Evolutionary conservation across 2,113 vertebrate species (phyloP), one percentile per base, ranked within the genome.

Genomic region (Myiagra hebetior): DNA sequence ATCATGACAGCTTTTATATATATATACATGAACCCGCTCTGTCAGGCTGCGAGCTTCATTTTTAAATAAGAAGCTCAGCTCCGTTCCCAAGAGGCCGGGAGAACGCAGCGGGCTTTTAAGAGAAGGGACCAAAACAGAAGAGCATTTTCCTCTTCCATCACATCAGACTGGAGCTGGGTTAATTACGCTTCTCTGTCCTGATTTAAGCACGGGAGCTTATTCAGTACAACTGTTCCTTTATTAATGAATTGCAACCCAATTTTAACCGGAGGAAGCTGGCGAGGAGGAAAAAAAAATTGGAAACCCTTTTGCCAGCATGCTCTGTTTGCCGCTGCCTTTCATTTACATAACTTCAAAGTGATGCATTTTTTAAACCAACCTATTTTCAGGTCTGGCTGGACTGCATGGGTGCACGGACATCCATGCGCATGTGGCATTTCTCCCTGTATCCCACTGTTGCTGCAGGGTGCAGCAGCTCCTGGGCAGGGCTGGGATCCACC

Each of bases 151-250:
- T 96, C 68, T 92, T 73, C 91, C 92, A 95, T 95, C 95, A 85
- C 90, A 95, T 93, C 95, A 91, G 86, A 62, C 94, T 91, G 83
- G 94, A 96, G 90, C 92, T 79, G 93, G 93, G 93, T 96, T 97
- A 97, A 97, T 96, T 96, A 95, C 89, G 27, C 85, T 77, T 82
- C 91, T 94, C 95, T 95, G 94, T 93, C 95, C 93, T 96, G 92
- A 95, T 96, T 96, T 96, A 95, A 97, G 95, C 87, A 94, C 9
- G 91, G 95, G 91, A 96, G 89, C 94, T 96, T 95, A 96, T 95
- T 97, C 96, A 95, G 92, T 93, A 95, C 96, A 94, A 96, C 92
- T 92, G 85, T 96, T 97, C 91, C 96, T 96, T 96, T 97, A 97
- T 96, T 97, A 97, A 97, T 96, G 93, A 96, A 95, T 95, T 94